Evolutionary conservation across 1,140 invertebrate genomes (phyloP).

Genomic region (Drosophila rufa): DNA sequence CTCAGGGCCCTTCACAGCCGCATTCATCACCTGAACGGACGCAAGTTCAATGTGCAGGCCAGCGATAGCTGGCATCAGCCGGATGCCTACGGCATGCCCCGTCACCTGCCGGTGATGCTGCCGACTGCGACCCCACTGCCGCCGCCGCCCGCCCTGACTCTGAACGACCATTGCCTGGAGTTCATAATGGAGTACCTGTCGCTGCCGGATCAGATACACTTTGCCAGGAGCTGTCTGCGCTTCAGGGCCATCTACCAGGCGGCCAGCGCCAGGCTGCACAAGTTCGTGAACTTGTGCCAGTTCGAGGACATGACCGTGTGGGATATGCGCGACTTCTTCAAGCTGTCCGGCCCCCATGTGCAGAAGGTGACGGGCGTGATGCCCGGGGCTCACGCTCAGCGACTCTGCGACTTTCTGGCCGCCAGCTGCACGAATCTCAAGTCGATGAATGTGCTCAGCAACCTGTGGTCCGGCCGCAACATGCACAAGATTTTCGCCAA

Average conservation of each 20-base stretch:
- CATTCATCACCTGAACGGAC: slow-evolving; percentile 30
- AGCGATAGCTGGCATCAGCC: slow-evolving; percentile 75
- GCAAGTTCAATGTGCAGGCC: slow-evolving; percentile 34
- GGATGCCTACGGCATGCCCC: slow-evolving; percentile 17
- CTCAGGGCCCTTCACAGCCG: slow-evolving; percentile 24
- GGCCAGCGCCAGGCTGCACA: slow-evolving; percentile 32
- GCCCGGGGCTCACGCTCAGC: slow-evolving; percentile 15
- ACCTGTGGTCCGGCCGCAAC: slow-evolving; percentile 1
- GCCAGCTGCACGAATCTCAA: slow-evolving; percentile 44
- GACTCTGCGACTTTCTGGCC: slow-evolving; percentile 48
- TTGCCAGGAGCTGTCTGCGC: slow-evolving; percentile 55
- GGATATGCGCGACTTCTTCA: slow-evolving; percentile 67
- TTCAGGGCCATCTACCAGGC: slow-evolving; percentile 43
- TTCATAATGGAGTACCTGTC: slow-evolving; percentile 12
- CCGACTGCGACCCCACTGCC: not conserved
- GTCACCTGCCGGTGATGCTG: not conserved
- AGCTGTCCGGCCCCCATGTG: slow-evolving; percentile 48
- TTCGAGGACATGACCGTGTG: slow-evolving; percentile 55
- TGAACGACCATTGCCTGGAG: slow-evolving; percentile 54
- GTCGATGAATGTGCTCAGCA: slow-evolving; percentile 12
- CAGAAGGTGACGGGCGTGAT: slow-evolving; percentile 30
- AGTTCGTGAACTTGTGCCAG: not conserved
- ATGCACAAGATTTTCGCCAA: slow-evolving; percentile 41
- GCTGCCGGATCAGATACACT: slow-evolving; percentile 50
- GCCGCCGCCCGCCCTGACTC: slow-evolving; percentile 22